A percentile compares a stretch with the other conserved stretches of the same genome.
These are phyloP conservation scores for Eufriesea mexicana DNA, from an alignment of 1,140 invertebrate species.

Conservation along the genomic window DNA sequence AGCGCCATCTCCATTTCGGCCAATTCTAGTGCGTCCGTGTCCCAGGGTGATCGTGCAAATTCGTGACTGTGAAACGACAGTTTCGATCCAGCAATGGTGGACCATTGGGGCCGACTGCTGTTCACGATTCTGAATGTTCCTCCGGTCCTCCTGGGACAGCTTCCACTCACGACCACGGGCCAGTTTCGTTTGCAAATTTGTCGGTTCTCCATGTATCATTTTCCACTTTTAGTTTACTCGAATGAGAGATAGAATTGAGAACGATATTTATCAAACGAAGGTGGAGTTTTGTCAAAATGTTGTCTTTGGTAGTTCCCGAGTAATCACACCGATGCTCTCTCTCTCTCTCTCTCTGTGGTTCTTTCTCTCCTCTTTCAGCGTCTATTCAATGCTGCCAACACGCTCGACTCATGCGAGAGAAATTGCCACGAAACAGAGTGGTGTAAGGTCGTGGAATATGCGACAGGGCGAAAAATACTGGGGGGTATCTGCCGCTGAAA, in stretches of 20 bases:
- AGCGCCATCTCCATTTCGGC: neutral
- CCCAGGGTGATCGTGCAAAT: neutral
- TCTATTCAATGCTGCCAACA: no score
- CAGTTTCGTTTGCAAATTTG: constrained; percentile 30
- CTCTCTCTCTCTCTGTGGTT: no score
- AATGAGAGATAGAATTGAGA: no score
- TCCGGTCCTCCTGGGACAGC: neutral
- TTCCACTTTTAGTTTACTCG: no score
- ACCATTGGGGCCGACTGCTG: neutral
- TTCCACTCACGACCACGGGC: neutral
- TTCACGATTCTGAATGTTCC: constrained; percentile 8
- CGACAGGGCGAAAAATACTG: constrained; percentile 8
- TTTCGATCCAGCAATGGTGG: neutral
- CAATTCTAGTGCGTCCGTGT: neutral
- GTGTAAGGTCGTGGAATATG: neutral
- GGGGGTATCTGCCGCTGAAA: constrained; percentile 13
- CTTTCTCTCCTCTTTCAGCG: no score
- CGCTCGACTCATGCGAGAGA: no score
- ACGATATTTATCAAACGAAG: no score
- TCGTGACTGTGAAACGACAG: neutral
- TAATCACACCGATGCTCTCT: no score
- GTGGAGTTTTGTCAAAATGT: no score
- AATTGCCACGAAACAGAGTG: no score
- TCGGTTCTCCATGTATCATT: no score
- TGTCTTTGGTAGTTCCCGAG: no score